A percentile compares a stretch with the other conserved stretches of the same genome.
phyloP scores from a whole-genome alignment of 2,797 vertebrate species.

The Loriculus beryllinus region DNA sequence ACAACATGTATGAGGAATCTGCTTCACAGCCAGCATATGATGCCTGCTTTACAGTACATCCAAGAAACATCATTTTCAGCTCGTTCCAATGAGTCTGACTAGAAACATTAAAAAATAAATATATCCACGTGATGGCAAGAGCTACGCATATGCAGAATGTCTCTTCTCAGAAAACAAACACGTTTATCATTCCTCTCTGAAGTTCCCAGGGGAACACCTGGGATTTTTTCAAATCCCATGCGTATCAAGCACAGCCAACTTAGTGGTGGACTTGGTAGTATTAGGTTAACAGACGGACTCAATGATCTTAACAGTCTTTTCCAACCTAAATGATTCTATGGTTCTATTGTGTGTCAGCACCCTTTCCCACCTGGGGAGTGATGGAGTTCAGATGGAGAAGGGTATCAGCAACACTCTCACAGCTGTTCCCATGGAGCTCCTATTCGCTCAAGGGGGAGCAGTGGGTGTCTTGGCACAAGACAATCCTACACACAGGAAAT shows the following conservation, averaged over 20 bases:
- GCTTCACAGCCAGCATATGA: background rate
- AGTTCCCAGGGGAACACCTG: background rate
- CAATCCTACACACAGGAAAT: background rate
- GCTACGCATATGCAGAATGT: background rate
- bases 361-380: background rate
- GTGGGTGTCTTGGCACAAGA: background rate
- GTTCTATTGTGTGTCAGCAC: background rate
- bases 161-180: background rate
- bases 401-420: rapidly evolving
- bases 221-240: background rate
- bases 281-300: background rate
- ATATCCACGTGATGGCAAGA: background rate
- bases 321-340: background rate
- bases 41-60: background rate
- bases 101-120: background rate
- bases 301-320: background rate
- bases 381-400: background rate
- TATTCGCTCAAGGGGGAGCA: background rate
- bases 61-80: background rate
- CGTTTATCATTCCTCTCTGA: background rate
- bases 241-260: background rate
- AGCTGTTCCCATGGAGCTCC: background rate
- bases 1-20: background rate
- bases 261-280: background rate
- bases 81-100: background rate